Evolutionary conservation across 37 sponge, comb jelly and placozoan genomes (phyloP).

Genomic region (Dysidea cf. avara): DNA sequence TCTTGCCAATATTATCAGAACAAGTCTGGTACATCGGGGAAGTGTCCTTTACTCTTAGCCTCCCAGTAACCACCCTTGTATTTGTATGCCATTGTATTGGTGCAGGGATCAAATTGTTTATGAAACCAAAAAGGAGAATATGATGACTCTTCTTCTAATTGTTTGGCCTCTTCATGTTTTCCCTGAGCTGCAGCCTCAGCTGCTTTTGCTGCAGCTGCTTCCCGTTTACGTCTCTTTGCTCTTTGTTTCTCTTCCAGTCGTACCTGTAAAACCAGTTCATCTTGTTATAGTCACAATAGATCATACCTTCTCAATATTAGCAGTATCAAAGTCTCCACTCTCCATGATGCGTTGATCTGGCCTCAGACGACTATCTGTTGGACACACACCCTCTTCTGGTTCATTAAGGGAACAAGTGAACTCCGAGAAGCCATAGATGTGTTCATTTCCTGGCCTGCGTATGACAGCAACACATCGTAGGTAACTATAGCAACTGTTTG

Average conservation of each 20-base stretch:
- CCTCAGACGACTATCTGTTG: constrained; percentile 85
- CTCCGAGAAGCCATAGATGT: constrained; percentile 76
- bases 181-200: constrained; percentile 76
- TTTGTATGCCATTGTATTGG: constrained; percentile 68
- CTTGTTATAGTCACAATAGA: neutral
- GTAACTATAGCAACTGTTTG: neutral
- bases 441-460: constrained; percentile 76
- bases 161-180: constrained; percentile 55
- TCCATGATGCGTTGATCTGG: constrained; percentile 94
- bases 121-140: constrained; percentile 80
- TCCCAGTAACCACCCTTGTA: constrained; percentile 98
- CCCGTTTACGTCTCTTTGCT: constrained; percentile 80
- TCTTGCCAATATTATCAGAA: no score
- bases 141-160: constrained; percentile 60
- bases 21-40: no score
- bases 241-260: constrained; percentile 93
- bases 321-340: constrained; percentile 75
- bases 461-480: neutral
- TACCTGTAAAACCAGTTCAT: constrained; percentile 38
- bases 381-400: constrained; percentile 85
- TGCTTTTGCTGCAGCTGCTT: constrained; percentile 63
- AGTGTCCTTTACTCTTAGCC: constrained; percentile 58
- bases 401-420: constrained; percentile 86
- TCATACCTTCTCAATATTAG: constrained; percentile 74
- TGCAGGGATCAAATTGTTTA: constrained; percentile 73